phyloP scores from a whole-genome alignment of 2,113 vertebrate genomes.

The Trogon melanurus region DNA sequence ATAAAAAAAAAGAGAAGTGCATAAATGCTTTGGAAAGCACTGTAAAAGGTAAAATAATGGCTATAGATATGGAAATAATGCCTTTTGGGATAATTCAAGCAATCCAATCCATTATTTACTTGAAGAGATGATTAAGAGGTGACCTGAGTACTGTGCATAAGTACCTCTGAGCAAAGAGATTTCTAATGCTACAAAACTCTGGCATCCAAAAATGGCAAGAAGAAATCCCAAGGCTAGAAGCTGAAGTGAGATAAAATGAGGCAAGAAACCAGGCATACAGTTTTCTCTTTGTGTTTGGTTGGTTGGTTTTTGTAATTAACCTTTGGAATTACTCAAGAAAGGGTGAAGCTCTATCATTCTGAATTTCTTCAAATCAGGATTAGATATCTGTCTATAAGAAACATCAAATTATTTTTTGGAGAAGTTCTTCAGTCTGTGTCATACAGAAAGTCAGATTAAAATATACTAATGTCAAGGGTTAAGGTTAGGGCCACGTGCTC shows the following conservation, averaged over 20 bases:
- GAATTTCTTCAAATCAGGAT: background rate
- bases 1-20: background rate
- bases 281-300: background rate
- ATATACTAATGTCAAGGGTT: background rate
- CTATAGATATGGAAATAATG: background rate
- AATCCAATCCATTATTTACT: background rate
- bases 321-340: background rate
- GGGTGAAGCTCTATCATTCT: background rate
- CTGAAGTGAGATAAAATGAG: background rate
- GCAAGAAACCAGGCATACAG: background rate
- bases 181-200: background rate
- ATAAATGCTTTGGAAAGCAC: background rate
- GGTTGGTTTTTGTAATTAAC: background rate
- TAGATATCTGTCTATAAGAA: background rate
- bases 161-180: background rate
- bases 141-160: background rate
- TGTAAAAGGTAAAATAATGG: background rate
- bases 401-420: background rate
- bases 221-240: background rate
- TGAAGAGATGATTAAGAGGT: background rate
- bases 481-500: too few species aligned
- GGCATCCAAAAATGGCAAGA: background rate
- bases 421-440: background rate
- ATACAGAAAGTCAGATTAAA: background rate
- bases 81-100: background rate